Evolutionary conservation across 2,797 vertebrate species (phyloP), one percentile per base, ranked within the genome.

Genomic region (Lithobates sylvaticus): DNA sequence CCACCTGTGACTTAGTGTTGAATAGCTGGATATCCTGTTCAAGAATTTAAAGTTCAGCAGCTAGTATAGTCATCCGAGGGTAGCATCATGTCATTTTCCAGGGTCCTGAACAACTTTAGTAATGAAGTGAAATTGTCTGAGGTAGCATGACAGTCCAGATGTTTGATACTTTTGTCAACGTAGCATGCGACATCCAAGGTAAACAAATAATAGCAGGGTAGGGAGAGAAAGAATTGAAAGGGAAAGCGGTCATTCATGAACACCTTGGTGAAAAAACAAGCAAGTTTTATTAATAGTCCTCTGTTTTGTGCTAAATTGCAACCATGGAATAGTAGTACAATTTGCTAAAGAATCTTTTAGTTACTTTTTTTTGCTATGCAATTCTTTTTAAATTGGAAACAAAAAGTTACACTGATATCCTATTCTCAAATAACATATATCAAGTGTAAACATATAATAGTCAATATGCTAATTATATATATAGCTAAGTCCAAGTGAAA

Each of bases 1-100:
- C 93, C 94, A 94, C 93, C 95, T 96, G 94, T 95, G 94, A 96
- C 94, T 94, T 92, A 88, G 90, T 88, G 39, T 89, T 97, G 94
- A 97, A 97, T 96, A 94, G 95, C 94, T 96, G 96, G 96, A 98
- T 97, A 95, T 98, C 96, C 96, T 97, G 96, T 94, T 93, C 90
- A 83, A 91, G 58, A 84, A 90, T 88, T 92, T 87, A 23, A 89
- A 88, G 90, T 91, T 88, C 91, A 92, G 89, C 91, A 91, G 84
- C 88, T 91, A 89, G 88, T 89, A 88, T 78, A 64, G 91, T 90
- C 89, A 42, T 85, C 89, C 88, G 90, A 86, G 92, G 88, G 88
- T 82, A 89, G 92, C 88, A 89, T 91, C 90, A 15, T 67, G n/a
- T 89, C 90, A 89, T 92, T 94, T 94, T 94, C 92, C 92, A 95